phyloP scores from a whole-genome alignment of 2,113 vertebrate genomes.

The Gnathonemus longibarbis region DNA sequence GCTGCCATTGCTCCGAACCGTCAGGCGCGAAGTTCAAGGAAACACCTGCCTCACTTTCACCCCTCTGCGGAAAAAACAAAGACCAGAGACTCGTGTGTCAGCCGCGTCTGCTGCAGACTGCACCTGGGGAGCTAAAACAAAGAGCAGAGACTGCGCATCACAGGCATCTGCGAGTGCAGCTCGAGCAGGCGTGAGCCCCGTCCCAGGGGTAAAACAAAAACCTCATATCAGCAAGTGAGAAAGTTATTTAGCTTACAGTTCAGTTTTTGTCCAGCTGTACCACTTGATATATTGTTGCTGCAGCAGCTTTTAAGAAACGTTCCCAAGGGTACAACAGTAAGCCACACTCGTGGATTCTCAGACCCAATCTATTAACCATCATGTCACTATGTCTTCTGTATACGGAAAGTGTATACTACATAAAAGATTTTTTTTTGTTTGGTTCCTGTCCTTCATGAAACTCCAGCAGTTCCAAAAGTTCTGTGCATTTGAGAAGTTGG shows the following conservation, averaged over 20 bases:
- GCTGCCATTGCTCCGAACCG: constrained; percentile 32
- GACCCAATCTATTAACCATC: background rate
- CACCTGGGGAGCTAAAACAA: background rate
- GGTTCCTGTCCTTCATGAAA: background rate
- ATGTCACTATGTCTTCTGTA: background rate
- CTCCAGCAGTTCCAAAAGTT: background rate
- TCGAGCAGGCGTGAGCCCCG: background rate
- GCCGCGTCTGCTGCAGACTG: background rate
- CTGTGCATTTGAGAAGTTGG: background rate
- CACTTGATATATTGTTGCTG: background rate
- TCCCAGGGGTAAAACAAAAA: background rate
- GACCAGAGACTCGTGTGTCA: background rate
- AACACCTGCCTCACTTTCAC: constrained; percentile 35
- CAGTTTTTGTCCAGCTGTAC: background rate
- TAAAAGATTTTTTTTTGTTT: background rate
- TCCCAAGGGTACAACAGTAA: background rate
- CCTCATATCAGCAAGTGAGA: background rate
- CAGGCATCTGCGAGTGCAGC: background rate
- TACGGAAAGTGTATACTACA: background rate
- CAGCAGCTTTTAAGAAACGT: background rate
- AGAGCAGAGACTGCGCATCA: background rate
- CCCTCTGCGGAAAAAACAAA: background rate
- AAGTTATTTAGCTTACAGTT: background rate
- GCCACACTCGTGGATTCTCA: background rate
- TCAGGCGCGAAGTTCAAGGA: constrained; percentile 36